These are phyloP conservation scores for Yponomeuta plumbellus DNA, from an alignment of 2,888 invertebrate species.

Conservation along the genomic window DNA sequence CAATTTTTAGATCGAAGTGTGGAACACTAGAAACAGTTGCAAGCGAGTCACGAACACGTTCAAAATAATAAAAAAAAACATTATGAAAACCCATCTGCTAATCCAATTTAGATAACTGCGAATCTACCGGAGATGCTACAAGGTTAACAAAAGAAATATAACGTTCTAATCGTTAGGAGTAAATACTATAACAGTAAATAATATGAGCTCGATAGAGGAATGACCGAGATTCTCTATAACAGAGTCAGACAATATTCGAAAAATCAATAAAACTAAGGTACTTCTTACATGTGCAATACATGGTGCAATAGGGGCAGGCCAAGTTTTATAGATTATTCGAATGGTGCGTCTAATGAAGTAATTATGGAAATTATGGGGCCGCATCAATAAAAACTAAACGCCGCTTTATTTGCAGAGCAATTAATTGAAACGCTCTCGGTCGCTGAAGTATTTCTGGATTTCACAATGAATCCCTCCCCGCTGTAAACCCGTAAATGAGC, in stretches of 20 bases:
- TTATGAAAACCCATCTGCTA: constrained; percentile 33
- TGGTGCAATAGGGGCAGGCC: no score
- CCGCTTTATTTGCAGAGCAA: constrained; percentile 1
- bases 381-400: background rate
- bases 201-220: background rate
- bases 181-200: constrained; percentile 48
- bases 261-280: background rate
- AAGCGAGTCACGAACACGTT: constrained; percentile 34
- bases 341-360: background rate
- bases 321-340: no score
- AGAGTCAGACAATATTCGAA: background rate
- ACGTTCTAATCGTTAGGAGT: constrained; percentile 32
- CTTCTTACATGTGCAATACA: no score
- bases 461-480: background rate
- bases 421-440: constrained; percentile 3
- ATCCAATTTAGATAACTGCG: constrained; percentile 48
- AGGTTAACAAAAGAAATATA: constrained; percentile 36
- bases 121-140: constrained; percentile 36
- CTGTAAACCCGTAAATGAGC: constrained; percentile 13
- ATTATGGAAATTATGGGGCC: background rate
- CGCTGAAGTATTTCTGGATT: background rate
- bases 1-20: constrained; percentile 30
- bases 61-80: constrained; percentile 34
- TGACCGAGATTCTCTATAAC: background rate
- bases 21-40: constrained; percentile 33